Conservation (phyloP, 2,113 vertebrate species). For the Cheirogaleus medius region DNA sequence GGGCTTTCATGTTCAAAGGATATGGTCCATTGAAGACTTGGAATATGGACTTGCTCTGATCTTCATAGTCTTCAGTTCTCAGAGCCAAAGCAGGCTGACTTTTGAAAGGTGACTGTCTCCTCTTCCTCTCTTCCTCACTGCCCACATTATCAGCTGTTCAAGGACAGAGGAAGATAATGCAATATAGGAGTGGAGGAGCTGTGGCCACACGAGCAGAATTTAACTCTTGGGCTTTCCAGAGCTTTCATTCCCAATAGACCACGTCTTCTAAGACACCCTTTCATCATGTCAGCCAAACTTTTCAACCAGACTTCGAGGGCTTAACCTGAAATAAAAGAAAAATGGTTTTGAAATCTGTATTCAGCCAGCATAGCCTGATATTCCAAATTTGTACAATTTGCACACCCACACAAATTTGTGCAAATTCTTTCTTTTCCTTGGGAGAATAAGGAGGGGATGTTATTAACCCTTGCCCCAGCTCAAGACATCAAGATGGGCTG, state of each 20-base stretch:
- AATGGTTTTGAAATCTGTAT: constrained; percentile 6
- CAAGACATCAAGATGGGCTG: background rate
- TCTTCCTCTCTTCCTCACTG: constrained; percentile 22
- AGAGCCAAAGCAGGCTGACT: constrained; percentile 77
- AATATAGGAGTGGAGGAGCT: accelerated
- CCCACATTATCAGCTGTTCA: background rate
- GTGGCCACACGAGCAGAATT: background rate
- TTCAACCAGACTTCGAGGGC: background rate
- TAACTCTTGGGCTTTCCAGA: background rate
- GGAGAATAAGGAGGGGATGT: background rate
- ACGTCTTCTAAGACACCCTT: background rate
- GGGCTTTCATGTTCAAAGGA: constrained; percentile 87
- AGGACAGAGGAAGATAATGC: background rate
- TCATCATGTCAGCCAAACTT: background rate
- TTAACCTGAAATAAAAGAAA: background rate
- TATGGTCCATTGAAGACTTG: constrained; percentile 80
- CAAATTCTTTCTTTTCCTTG: background rate
- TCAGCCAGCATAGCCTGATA: background rate
- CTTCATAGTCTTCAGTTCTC: constrained; percentile 80
- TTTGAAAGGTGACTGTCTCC: constrained; percentile 70
- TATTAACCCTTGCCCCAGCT: background rate
- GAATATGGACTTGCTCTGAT: constrained; percentile 82
- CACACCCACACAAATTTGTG: too few species aligned
- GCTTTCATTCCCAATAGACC: background rate
- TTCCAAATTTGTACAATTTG: background rate